phyloP scores from a whole-genome alignment of 2,797 vertebrate genomes.

The Hemitrygon akajei region DNA sequence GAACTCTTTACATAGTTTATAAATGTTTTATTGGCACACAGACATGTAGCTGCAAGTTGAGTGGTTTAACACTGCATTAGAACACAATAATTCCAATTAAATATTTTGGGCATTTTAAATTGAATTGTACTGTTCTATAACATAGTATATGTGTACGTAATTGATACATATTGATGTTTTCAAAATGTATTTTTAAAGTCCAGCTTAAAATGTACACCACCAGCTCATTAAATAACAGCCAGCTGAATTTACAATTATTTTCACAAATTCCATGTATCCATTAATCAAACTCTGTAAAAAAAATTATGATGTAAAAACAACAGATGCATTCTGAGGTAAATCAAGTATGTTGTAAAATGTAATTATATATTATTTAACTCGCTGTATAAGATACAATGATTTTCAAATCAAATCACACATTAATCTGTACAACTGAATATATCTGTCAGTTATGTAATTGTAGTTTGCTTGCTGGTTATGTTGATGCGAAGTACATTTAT shows the following conservation, averaged over 20 bases:
- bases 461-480: neutral
- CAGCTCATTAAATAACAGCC: neutral
- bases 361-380: neutral
- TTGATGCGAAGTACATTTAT: neutral
- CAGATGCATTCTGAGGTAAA: neutral
- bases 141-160: neutral
- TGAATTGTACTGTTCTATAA: neutral
- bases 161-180: neutral
- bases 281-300: neutral
- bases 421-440: constrained; percentile 29
- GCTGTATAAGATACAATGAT: neutral
- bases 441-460: neutral
- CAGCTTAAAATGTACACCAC: neutral
- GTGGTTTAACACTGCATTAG: neutral
- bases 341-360: neutral
- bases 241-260: neutral
- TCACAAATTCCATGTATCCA: neutral
- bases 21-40: constrained; percentile 18
- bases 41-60: neutral
- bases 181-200: constrained; percentile 21
- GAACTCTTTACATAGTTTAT: neutral
- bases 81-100: neutral
- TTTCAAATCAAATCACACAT: neutral
- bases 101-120: neutral
- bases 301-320: neutral